A percentile compares a stretch with the other conserved stretches of the same genome.
Conservation (phyloP, 2,113 vertebrate genomes). For the Elephantulus edwardii region DNA sequence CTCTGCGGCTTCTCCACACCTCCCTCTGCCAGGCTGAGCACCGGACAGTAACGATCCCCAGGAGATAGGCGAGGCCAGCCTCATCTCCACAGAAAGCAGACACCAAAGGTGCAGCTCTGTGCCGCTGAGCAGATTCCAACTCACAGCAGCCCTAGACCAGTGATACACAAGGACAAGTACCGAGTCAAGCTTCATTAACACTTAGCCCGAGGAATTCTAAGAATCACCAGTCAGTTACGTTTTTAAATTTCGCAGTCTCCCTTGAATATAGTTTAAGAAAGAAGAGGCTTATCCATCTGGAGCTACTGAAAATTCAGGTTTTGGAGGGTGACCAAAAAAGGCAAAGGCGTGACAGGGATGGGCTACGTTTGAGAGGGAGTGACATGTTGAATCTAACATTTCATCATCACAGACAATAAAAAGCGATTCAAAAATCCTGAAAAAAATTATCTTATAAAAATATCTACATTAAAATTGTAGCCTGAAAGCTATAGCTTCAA, state of each 20-base stretch:
- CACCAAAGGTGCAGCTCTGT: background rate
- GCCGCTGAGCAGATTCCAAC: background rate
- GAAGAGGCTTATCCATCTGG: constrained; percentile 38
- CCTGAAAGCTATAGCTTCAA: constrained; percentile 80
- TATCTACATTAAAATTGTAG: constrained; percentile 85
- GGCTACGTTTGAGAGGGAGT: constrained; percentile 31
- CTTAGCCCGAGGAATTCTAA: constrained; percentile 61
- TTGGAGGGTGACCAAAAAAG: constrained; percentile 46
- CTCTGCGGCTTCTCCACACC: background rate
- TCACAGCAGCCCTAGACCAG: background rate
- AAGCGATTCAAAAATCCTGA: constrained; percentile 80
- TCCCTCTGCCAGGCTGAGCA: background rate
- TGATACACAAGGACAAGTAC: background rate
- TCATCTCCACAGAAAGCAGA: background rate
- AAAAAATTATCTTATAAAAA: constrained; percentile 86
- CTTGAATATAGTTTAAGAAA: background rate
- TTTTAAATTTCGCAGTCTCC: constrained; percentile 55
- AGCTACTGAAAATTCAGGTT: constrained; percentile 22
- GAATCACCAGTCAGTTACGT: constrained; percentile 34
- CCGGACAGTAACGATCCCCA: background rate
- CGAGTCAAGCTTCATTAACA: background rate
- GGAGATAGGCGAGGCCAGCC: background rate
- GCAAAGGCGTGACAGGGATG: constrained; percentile 22
- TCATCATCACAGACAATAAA: constrained; percentile 77
- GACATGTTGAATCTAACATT: constrained; percentile 51